Evolutionary conservation across 1,140 invertebrate species (phyloP).

Genomic region (Heliconius hewitsoni): DNA sequence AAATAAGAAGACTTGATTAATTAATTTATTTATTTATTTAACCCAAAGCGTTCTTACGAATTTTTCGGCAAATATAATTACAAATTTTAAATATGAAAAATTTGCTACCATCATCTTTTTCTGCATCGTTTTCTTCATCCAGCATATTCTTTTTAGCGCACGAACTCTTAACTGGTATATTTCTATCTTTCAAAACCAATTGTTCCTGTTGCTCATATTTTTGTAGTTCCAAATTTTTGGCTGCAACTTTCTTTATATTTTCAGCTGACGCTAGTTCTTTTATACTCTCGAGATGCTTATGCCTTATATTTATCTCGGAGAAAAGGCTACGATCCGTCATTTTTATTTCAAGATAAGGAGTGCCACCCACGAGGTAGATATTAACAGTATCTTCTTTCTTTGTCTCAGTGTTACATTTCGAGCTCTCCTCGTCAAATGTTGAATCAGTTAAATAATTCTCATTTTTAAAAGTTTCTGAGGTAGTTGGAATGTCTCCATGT

Average conservation of each 20-base stretch:
- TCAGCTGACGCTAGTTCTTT: constrained; percentile 60
- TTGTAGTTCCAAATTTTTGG: constrained; percentile 58
- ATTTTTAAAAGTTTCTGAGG: constrained; percentile 59
- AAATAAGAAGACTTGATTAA: constrained; percentile 6
- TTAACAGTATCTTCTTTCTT: constrained; percentile 55
- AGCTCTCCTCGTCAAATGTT: constrained; percentile 43
- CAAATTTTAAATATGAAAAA: constrained; percentile 68
- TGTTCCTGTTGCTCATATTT: constrained; percentile 46
- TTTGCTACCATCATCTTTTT: constrained; percentile 45
- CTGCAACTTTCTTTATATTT: constrained; percentile 56
- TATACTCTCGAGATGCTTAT: constrained; percentile 32
- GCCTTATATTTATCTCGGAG: constrained; percentile 66
- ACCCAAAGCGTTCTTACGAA: constrained; percentile 51
- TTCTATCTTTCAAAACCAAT: constrained; percentile 45
- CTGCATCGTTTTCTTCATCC: constrained; percentile 49
- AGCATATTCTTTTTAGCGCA: constrained; percentile 66
- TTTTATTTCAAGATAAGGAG: constrained; percentile 55
- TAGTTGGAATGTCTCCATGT: constrained; percentile 14
- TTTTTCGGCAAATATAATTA: constrained; percentile 64
- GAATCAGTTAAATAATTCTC: constrained; percentile 58
- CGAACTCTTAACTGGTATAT: constrained; percentile 66
- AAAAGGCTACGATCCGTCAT: constrained; percentile 57
- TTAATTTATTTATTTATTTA: constrained; percentile 35
- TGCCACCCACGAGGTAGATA: constrained; percentile 49
- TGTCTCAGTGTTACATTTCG: constrained; percentile 36